These are phyloP conservation scores for Monochamus saltuarius DNA, from an alignment of 1,140 invertebrate genomes.

Conservation along the genomic window DNA sequence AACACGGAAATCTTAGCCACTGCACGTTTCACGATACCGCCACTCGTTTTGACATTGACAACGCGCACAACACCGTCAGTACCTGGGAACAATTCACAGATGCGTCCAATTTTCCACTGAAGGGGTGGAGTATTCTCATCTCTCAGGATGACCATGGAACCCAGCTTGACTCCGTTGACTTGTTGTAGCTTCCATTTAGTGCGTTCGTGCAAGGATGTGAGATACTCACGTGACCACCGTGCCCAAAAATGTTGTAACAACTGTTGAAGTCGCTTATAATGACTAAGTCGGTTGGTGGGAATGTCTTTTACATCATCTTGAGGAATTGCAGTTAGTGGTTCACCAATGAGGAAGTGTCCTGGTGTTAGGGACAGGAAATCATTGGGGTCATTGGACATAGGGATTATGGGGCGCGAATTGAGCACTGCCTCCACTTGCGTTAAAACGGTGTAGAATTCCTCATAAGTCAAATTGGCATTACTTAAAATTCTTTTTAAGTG, in stretches of 20 bases:
- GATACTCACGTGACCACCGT: slow-evolving; percentile 38
- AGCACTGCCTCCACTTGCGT: slow-evolving; percentile 43
- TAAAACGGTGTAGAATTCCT: slow-evolving; percentile 36
- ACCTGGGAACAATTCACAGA: too few relatives aligned
- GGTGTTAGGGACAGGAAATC: slow-evolving; percentile 44
- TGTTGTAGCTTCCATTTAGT: slow-evolving; percentile 29
- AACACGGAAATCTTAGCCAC: too few relatives aligned
- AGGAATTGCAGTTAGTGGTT: slow-evolving; percentile 43
- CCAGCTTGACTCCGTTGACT: too few relatives aligned
- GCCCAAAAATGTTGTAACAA: slow-evolving; percentile 35
- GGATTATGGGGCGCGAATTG: slow-evolving; percentile 51
- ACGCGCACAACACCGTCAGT: too few relatives aligned
- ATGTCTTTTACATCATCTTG: slow-evolving; percentile 33
- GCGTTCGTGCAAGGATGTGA: slow-evolving; percentile 31
- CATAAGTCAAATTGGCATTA: slow-evolving; percentile 16
- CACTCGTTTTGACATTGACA: too few relatives aligned
- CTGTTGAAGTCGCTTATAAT: slow-evolving; percentile 38
- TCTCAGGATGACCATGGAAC: too few relatives aligned
- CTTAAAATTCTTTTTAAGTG: slow-evolving; percentile 8
- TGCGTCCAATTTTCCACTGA: too few relatives aligned
- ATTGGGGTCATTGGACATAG: slow-evolving; percentile 42
- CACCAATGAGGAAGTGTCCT: slow-evolving; percentile 44
- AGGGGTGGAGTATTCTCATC: too few relatives aligned
- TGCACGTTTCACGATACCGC: too few relatives aligned
- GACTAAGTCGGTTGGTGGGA: slow-evolving; percentile 22